Evolutionary conservation across 2,888 invertebrate genomes (phyloP).

Genomic region (Apeira syringaria): DNA sequence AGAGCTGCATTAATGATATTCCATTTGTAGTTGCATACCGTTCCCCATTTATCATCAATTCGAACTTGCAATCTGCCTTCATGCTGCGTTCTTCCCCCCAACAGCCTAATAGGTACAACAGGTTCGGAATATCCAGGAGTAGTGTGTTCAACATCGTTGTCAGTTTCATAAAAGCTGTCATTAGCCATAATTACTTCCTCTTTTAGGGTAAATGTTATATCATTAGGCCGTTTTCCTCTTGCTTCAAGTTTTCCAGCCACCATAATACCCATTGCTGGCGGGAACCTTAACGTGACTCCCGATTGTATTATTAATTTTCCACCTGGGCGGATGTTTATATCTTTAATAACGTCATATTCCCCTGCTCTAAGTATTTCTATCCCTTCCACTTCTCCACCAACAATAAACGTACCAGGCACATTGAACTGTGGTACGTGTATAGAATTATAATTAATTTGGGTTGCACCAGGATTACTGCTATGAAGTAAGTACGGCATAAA

Average conservation of each 20-base stretch:
- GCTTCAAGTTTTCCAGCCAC: constrained; percentile 96
- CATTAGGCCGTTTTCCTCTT: constrained; percentile 90
- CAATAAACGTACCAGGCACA: constrained; percentile 86
- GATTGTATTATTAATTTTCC: constrained; percentile 94
- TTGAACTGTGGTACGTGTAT: constrained; percentile 92
- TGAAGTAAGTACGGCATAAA: constrained; percentile 96
- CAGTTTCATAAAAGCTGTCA: constrained; percentile 85
- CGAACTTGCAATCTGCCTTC: constrained; percentile 95
- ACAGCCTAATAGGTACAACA: constrained; percentile 88
- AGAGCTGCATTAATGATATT: constrained; percentile 95
- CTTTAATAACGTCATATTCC: constrained; percentile 95
- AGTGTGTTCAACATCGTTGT: constrained; percentile 84
- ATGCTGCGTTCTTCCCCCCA: constrained; percentile 90
- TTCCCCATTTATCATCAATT: constrained; percentile 96
- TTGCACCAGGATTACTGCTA: constrained; percentile 94
- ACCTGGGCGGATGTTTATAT: constrained; percentile 97
- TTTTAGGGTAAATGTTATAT: constrained; percentile 91
- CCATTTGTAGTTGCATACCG: constrained; percentile 98
- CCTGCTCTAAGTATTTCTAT: constrained; percentile 92
- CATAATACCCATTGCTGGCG: constrained; percentile 97
- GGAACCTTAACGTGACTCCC: constrained; percentile 95
- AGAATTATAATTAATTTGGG: constrained; percentile 90
- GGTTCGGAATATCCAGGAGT: constrained; percentile 84
- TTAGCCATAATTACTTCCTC: constrained; percentile 87
- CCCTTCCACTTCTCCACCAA: constrained; percentile 97